These are phyloP conservation scores for Lepilemur septentrionalis DNA, from an alignment of 2,797 vertebrate species.

Conservation along the genomic window DNA sequence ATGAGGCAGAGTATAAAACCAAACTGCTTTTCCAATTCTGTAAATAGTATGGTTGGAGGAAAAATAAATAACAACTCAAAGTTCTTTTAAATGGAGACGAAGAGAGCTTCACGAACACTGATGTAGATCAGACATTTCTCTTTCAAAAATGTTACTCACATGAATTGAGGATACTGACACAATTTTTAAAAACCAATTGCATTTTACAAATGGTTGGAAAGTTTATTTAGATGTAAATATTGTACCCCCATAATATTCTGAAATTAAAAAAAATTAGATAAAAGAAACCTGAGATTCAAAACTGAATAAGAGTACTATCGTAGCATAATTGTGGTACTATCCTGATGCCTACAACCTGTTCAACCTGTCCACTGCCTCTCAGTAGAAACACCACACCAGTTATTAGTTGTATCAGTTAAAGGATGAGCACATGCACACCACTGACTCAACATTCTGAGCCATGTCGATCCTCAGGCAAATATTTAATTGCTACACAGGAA, in stretches of 20 bases:
- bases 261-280: no score
- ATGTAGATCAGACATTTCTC: background rate
- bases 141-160: background rate
- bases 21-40: background rate
- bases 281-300: background rate
- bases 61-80: background rate
- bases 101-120: background rate
- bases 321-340: background rate
- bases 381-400: background rate
- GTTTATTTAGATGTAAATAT: background rate
- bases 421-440: rapidly evolving
- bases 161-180: background rate
- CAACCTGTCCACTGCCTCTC: background rate
- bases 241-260: no score
- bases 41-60: background rate
- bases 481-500: background rate
- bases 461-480: background rate
- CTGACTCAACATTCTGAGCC: background rate
- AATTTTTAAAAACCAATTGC: background rate
- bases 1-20: background rate
- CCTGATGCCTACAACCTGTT: background rate
- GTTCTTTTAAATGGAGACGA: background rate
- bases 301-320: background rate
- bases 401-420: background rate
- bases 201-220: background rate